Base-by-base conservation (phyloP, 2,888 invertebrate genomes). In the Ferrisia virgata region DNA sequence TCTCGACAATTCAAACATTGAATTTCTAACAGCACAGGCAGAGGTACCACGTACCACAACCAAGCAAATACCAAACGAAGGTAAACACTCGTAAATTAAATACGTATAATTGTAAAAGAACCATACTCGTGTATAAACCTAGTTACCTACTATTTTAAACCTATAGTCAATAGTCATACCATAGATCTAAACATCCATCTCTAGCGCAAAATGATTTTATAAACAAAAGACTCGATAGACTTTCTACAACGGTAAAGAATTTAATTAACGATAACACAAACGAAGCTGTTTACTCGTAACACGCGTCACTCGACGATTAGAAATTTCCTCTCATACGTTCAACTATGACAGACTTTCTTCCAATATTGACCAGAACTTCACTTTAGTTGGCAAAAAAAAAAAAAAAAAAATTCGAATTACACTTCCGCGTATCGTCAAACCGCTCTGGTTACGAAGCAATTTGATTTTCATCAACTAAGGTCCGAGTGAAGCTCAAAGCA, bases 201-300 rank as follows among this genome's bases (percentile, higher is more conserved):
- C 64, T 15, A 2, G 58, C 58, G 25, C 25, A 58, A 58, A 28
- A 64, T 64, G 13, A 64, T 64, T 64, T 64, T 53, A 64, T 36
- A 76, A 76, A 76, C 72, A 76, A 76, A 76, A 76, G 72, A 76
- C 36, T 13, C 36, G 18, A 36, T 64, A 64, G 64, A 64, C 72
- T 76, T 76, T 76, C 72, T 76, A 76, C 72, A 36, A 76, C 72
- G 64, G 64, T 76, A 36, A 76, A 76, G 72, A 76, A 76, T 76
- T 72, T 72, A 72, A 72, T 72, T 72, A 72, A 72, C 72, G 31
- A 72, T 72, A 72, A 72, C 33, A 72, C 33, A 72, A 72, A 72
- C 33, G n/a, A 72, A 72, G 72, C 33, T 33, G 31, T 15, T 15
- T 72, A 31, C 28, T 64, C 64, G 64, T 28, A n/a, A 25, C 4